Percentiles rank a stretch among this genome's conserved stretches.
Conservation (phyloP, 2,888 invertebrate species). For the Thymelicus lineola region DNA sequence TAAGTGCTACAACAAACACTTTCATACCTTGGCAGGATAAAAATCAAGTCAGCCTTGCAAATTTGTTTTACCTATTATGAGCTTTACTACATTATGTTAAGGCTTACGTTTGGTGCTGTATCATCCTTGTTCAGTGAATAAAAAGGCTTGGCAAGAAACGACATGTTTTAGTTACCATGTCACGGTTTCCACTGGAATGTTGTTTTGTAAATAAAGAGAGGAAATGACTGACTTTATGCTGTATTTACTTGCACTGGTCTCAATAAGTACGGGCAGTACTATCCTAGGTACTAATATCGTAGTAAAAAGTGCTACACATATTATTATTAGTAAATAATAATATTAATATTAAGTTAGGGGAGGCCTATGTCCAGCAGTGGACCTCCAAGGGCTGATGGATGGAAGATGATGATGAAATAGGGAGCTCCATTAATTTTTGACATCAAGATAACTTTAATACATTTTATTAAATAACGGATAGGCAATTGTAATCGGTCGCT, state of each 20-base stretch:
- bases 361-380: no score
- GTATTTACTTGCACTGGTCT: constrained; percentile 17
- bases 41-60: constrained; percentile 39
- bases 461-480: no score
- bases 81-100: constrained; percentile 29
- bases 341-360: no score
- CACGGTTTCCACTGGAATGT: constrained; percentile 46
- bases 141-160: constrained; percentile 41
- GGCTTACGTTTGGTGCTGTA: constrained; percentile 20
- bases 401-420: no score
- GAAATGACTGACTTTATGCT: constrained; percentile 16
- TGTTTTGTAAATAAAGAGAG: constrained; percentile 48
- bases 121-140: constrained; percentile 24
- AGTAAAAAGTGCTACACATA: no score
- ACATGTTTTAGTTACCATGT: constrained; percentile 48
- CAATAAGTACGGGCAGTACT: constrained; percentile 9
- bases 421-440: no score
- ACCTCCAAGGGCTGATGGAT: no score
- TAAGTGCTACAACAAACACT: neutral
- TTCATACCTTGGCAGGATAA: constrained; percentile 36
- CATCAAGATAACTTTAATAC: no score
- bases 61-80: constrained; percentile 26
- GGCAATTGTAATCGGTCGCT: no score
- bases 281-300: neutral
- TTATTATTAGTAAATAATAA: no score